Conservation (phyloP, 2,888 invertebrate species). For the Drosophila quasianomalipes region DNA sequence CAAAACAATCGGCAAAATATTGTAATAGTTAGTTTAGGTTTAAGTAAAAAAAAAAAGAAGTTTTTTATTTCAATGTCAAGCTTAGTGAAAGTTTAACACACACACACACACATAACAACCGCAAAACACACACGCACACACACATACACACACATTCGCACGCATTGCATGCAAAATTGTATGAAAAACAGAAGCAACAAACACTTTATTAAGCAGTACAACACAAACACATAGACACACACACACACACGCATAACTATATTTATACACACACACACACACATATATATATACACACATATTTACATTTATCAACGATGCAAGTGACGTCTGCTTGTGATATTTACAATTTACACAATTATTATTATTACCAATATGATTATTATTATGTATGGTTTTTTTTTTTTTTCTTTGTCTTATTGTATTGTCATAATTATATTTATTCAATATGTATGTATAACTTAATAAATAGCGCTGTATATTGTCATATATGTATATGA, state of each 20-base stretch:
- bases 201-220: slow-evolving; percentile 19
- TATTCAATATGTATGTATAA: slow-evolving; percentile 34
- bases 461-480: slow-evolving; percentile 11
- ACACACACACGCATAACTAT: slow-evolving; percentile 19
- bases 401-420: slow-evolving; percentile 23
- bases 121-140: neutral
- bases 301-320: slow-evolving; percentile 73
- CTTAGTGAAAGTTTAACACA: slow-evolving; percentile 10
- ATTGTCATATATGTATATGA: slow-evolving; percentile 13
- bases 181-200: slow-evolving; percentile 12
- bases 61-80: neutral
- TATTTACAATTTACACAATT: slow-evolving; percentile 79
- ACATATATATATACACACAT: slow-evolving; percentile 44
- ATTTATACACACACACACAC: slow-evolving; percentile 27
- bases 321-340: slow-evolving; percentile 80
- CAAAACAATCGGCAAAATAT: neutral
- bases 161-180: neutral
- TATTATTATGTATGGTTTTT: slow-evolving; percentile 37
- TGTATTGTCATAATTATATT: slow-evolving; percentile 33
- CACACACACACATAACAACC: slow-evolving; percentile 3
- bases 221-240: slow-evolving; percentile 19
- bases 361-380: slow-evolving; percentile 57
- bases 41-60: neutral
- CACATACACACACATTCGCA: neutral
- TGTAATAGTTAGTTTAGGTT: slow-evolving; percentile 8